Percentiles rank a stretch among this genome's conserved stretches.
phyloP scores from a whole-genome alignment of 2,113 vertebrate species.

The Sciurus niger region DNA sequence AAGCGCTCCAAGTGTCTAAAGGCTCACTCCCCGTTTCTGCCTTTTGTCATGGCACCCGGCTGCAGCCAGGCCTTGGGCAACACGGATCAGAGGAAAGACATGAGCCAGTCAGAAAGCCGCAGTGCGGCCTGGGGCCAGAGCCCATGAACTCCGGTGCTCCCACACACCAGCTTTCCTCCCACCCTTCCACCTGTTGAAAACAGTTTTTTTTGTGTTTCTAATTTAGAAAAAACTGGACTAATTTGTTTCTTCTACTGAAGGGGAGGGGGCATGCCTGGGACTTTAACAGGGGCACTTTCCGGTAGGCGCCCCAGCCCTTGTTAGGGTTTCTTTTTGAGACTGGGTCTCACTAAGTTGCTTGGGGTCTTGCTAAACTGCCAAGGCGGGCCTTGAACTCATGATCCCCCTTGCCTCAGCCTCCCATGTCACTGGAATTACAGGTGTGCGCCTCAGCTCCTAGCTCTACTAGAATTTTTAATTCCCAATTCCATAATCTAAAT shows the following conservation, averaged over 20 bases:
- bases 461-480: neutral
- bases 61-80: neutral
- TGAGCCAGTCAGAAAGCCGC: neutral
- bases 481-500: neutral
- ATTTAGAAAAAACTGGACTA: neutral
- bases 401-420: no score
- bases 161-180: no score
- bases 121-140: no score
- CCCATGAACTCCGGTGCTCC: neutral
- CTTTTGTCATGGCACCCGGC: neutral
- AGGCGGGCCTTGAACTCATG: no score
- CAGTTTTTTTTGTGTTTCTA: neutral
- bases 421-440: no score
- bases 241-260: neutral
- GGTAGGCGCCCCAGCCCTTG: no score
- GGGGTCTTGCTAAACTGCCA: no score
- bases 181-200: neutral
- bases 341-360: no score
- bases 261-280: no score
- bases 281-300: no score
- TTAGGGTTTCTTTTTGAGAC: no score
- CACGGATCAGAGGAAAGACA: fast-evolving
- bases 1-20: neutral
- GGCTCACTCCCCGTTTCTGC: neutral
- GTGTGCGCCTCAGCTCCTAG: no score